A percentile compares a stretch with the other conserved stretches of the same genome.
Conservation (phyloP, 92 coral and sea anemone genomes). For the Umimayanthus chanpuru region DNA sequence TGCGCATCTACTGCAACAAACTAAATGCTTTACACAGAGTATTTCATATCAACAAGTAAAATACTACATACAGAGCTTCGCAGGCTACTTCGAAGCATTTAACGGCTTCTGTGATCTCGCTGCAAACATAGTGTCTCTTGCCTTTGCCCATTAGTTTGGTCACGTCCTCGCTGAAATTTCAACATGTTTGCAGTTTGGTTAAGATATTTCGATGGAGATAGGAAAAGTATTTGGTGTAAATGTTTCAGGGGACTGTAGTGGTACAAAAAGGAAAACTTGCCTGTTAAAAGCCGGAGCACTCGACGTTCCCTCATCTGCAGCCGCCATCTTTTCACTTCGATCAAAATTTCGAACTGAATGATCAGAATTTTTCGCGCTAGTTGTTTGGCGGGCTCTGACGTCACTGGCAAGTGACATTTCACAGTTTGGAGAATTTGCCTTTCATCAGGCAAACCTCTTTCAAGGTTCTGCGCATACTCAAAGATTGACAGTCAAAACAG, state of each 20-base stretch:
- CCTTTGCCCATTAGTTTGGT: constrained; percentile 91
- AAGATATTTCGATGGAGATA: background rate
- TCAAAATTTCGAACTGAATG: constrained; percentile 26
- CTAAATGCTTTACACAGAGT: background rate
- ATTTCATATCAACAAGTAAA: background rate
- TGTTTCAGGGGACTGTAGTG: background rate
- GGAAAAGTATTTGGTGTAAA: background rate
- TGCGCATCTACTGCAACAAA: background rate
- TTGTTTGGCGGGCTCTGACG: constrained; percentile 89
- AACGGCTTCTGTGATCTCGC: constrained; percentile 87
- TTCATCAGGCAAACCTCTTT: background rate
- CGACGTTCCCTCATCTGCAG: background rate
- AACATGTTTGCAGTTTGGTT: background rate
- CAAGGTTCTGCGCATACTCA: too few relatives aligned
- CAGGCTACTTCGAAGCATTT: constrained; percentile 96
- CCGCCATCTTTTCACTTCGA: constrained; percentile 42
- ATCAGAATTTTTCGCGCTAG: constrained; percentile 84
- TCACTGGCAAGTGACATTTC: constrained; percentile 40
- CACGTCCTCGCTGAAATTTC: constrained; percentile 78
- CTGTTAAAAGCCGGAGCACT: constrained; percentile 36
- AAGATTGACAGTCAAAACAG: too few relatives aligned
- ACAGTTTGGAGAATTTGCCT: background rate
- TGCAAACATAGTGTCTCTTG: constrained; percentile 87
- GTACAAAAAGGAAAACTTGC: background rate
- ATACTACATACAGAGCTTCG: constrained; percentile 75